phyloP scores from a whole-genome alignment of 2,888 invertebrate species.

The Ormyrus rosae region DNA sequence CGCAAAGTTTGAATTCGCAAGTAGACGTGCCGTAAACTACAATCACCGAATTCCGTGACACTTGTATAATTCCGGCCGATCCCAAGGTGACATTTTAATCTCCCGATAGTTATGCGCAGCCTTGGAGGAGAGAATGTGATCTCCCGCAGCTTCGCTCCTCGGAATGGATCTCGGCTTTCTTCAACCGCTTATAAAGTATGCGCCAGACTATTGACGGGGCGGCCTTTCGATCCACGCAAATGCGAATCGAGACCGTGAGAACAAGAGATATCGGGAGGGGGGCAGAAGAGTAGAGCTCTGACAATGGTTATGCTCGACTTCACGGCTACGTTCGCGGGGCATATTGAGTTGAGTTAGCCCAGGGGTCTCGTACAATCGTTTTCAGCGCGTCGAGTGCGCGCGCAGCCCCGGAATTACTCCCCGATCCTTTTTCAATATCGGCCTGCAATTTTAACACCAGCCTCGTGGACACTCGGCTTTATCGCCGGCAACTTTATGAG shows the following conservation, averaged over 20 bases:
- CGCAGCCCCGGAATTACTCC: slow-evolving; percentile 20
- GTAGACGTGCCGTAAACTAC: too few species aligned
- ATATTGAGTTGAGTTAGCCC: slow-evolving; percentile 45
- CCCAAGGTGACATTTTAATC: too few species aligned
- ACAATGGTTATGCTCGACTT: slow-evolving; percentile 44
- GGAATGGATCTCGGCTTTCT: neutral
- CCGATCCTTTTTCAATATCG: slow-evolving; percentile 52
- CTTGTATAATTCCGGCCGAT: too few species aligned
- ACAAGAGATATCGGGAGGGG: slow-evolving; percentile 6
- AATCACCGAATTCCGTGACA: too few species aligned
- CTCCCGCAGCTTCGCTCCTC: neutral
- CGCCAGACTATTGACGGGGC: slow-evolving; percentile 21
- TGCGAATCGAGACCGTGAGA: neutral
- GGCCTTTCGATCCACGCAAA: neutral
- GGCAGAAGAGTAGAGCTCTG: slow-evolving; percentile 4
- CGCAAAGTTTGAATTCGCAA: too few species aligned
- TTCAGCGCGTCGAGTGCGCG: slow-evolving; percentile 14
- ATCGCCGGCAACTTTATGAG: slow-evolving; percentile 58
- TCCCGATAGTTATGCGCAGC: too few species aligned
- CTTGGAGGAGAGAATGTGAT: too few species aligned
- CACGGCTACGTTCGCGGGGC: slow-evolving; percentile 16
- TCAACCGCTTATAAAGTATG: slow-evolving; percentile 18
- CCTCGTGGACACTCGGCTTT: slow-evolving; percentile 39
- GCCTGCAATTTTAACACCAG: slow-evolving; percentile 37
- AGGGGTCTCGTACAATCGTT: slow-evolving; percentile 33